Evolutionary conservation across 2,113 vertebrate species (phyloP).

Genomic region (Rhombomys opimus): DNA sequence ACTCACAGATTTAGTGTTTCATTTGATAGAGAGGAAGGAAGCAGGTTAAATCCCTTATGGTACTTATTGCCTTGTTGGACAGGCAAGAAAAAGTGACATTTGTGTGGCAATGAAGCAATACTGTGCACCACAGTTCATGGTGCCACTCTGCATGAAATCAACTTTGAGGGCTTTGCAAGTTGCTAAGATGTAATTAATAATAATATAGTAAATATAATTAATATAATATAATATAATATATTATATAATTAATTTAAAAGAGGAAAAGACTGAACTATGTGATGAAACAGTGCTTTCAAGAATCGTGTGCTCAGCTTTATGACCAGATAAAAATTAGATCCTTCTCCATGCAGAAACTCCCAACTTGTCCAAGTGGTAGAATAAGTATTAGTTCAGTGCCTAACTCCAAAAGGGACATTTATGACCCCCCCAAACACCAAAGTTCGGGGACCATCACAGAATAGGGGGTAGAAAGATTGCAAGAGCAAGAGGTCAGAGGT

Average conservation of each 20-base stretch:
- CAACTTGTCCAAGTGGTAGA: neutral
- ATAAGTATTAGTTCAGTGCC: neutral
- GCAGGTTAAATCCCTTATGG: neutral
- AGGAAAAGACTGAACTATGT: neutral
- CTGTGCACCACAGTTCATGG: too few species aligned
- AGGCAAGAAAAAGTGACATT: neutral
- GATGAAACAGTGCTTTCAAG: neutral
- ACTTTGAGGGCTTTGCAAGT: neutral
- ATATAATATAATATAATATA: too few species aligned
- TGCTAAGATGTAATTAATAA: neutral
- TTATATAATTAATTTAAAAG: neutral
- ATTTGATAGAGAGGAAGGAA: neutral
- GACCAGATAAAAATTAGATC: slow-evolving; percentile 8
- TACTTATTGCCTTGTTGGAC: neutral
- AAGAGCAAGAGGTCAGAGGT: neutral
- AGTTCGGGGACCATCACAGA: neutral
- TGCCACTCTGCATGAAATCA: neutral
- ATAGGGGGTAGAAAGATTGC: neutral
- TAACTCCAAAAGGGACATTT: neutral
- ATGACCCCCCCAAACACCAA: neutral
- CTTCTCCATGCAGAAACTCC: neutral
- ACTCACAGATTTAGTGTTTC: neutral
- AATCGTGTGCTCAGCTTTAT: neutral
- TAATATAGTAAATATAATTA: too few species aligned
- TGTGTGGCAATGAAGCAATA: neutral